Conservation (phyloP, 2,888 invertebrate species). For the Sphaerophoria rueppellii region DNA sequence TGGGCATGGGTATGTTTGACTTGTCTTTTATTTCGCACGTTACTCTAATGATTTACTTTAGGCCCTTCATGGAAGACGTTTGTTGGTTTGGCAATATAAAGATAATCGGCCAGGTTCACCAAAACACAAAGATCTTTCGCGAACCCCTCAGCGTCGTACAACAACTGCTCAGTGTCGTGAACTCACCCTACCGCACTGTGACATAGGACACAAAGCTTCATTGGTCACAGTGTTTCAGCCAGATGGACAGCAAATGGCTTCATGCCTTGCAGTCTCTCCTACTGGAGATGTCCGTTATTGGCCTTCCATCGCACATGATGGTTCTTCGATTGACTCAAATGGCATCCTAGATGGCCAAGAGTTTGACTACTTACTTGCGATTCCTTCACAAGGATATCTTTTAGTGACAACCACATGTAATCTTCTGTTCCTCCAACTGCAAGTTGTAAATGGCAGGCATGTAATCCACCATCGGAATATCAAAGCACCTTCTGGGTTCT, state of each 20-base stretch:
- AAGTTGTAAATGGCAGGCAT: conserved; percentile 86
- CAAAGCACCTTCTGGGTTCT: conserved; percentile 90
- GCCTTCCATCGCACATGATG: conserved; percentile 94
- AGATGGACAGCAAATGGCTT: conserved; percentile 86
- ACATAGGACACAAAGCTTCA: conserved; percentile 94
- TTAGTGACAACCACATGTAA: conserved; percentile 96
- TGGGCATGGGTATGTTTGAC: conserved; percentile 84
- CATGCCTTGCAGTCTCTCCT: conserved; percentile 95
- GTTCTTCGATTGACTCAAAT: conserved; percentile 91
- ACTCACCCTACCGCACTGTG: conserved; percentile 94
- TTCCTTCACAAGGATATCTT: conserved; percentile 89
- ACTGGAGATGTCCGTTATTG: conserved; percentile 96
- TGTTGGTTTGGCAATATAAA: conserved; percentile 93
- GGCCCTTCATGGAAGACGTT: conserved; percentile 92
- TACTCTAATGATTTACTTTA: conserved; percentile 80
- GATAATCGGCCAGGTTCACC: conserved; percentile 78
- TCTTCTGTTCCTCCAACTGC: conserved; percentile 88
- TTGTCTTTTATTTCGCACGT: background rate
- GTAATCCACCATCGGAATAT: conserved; percentile 87
- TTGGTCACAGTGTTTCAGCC: conserved; percentile 88
- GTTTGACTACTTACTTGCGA: conserved; percentile 88
- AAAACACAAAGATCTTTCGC: conserved; percentile 75
- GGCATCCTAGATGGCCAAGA: conserved; percentile 95
- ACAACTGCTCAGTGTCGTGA: conserved; percentile 89
- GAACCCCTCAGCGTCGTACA: conserved; percentile 82